A percentile compares a stretch with the other conserved stretches of the same genome.
phyloP scores from a whole-genome alignment of 2,888 invertebrate species.

The Miltochrista miniata region DNA sequence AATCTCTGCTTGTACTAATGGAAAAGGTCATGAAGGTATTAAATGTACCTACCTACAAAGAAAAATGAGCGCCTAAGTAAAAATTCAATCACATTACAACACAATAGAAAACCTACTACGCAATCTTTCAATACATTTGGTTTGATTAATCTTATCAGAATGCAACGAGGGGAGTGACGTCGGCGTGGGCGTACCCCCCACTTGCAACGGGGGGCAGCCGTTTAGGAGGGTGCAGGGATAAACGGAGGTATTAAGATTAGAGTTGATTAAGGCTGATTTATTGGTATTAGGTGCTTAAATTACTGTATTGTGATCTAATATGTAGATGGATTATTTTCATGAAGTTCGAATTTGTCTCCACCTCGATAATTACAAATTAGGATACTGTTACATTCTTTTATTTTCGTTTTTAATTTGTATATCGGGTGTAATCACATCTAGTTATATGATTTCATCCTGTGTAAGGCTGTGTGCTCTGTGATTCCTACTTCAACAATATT shows the following conservation, averaged over 20 bases:
- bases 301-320: constrained; percentile 4
- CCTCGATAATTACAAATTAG: no score
- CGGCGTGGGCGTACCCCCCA: constrained; percentile 1
- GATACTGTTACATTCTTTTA: no score
- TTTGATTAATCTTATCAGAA: constrained; percentile 39
- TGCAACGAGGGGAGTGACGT: constrained; percentile 3
- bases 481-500: no score
- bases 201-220: constrained; percentile 1
- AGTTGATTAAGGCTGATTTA: constrained; percentile 33
- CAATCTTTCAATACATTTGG: constrained; percentile 39
- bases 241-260: constrained; percentile 32
- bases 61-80: constrained; percentile 10
- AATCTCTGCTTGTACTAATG: no score
- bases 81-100: constrained; percentile 19
- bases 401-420: no score
- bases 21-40: no score
- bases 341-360: no score
- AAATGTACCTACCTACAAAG: background rate
- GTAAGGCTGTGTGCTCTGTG: no score
- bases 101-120: background rate
- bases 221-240: constrained; percentile 2
- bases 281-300: constrained; percentile 11
- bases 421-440: no score
- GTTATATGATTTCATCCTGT: no score
- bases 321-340: background rate